These are phyloP conservation scores for Laupala kohalensis DNA, from an alignment of 1,140 invertebrate species.

Conservation along the genomic window DNA sequence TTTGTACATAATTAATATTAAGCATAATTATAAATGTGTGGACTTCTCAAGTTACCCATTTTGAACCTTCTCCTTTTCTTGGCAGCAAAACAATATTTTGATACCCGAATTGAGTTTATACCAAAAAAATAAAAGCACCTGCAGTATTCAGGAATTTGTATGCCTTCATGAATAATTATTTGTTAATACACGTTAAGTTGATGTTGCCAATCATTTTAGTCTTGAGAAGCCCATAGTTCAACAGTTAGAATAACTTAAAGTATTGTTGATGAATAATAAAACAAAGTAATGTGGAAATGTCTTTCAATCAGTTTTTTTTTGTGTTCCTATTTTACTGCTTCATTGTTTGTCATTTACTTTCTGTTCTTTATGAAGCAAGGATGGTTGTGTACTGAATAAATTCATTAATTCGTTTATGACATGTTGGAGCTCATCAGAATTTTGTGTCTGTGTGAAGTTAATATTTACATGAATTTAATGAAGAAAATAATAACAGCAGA, in stretches of 20 bases:
- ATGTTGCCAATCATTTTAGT: slow-evolving; percentile 1
- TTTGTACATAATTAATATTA: slow-evolving; percentile 15
- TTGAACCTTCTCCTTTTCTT: background rate
- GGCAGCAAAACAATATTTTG: background rate
- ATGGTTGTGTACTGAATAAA: no score
- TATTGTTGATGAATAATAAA: slow-evolving; percentile 15
- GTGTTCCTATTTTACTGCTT: no score
- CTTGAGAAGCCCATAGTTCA: slow-evolving; percentile 14
- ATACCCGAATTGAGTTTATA: background rate
- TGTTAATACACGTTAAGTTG: background rate
- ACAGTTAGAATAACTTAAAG: slow-evolving; percentile 8
- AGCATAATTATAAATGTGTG: slow-evolving; percentile 12
- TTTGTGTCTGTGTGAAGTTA: no score
- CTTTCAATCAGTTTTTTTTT: slow-evolving; percentile 3
- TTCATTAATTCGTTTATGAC: no score
- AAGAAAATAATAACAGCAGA: no score
- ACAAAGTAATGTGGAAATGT: slow-evolving; percentile 2
- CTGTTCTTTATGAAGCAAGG: no score
- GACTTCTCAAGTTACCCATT: slow-evolving; percentile 13
- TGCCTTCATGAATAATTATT: background rate
- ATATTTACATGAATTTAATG: no score
- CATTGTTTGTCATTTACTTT: no score
- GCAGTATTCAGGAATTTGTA: background rate
- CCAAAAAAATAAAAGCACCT: background rate
- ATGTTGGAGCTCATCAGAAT: no score